Percentiles rank a stretch among this genome's conserved stretches.
Conservation (phyloP, 2,888 invertebrate genomes). For the Chymomyza amoena region DNA sequence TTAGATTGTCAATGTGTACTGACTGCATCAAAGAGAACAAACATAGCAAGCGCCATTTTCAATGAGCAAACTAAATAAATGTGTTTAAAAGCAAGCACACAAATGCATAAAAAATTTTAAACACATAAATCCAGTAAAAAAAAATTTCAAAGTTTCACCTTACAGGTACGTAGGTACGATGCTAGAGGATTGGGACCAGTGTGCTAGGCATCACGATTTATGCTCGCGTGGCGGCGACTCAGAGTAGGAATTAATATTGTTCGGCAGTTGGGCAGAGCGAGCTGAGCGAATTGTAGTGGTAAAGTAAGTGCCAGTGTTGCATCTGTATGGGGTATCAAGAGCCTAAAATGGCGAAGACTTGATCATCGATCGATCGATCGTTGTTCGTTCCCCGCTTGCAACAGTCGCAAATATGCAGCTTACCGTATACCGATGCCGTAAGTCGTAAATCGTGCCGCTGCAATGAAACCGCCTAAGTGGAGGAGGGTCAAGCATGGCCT, state of each 20-base stretch:
- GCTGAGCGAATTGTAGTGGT: background rate
- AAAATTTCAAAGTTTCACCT: background rate
- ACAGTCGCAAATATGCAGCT: slow-evolving; percentile 53
- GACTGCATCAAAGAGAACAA: slow-evolving; percentile 37
- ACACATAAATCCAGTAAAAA: background rate
- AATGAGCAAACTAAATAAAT: background rate
- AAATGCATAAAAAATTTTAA: background rate
- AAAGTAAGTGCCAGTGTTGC: slow-evolving; percentile 23
- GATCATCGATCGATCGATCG: slow-evolving; percentile 56
- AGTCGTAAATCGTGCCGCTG: slow-evolving; percentile 64
- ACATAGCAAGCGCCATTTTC: slow-evolving; percentile 12
- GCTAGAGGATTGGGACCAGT: slow-evolving; percentile 49
- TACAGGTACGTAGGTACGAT: background rate
- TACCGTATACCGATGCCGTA: slow-evolving; percentile 14
- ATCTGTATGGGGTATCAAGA: slow-evolving; percentile 56
- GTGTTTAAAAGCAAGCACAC: background rate
- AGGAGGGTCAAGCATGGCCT: slow-evolving; percentile 54
- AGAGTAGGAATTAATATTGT: slow-evolving; percentile 66
- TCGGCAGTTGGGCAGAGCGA: slow-evolving; percentile 55
- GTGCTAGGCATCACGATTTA: slow-evolving; percentile 53
- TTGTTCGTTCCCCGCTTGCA: slow-evolving; percentile 30
- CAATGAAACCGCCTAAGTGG: slow-evolving; percentile 65
- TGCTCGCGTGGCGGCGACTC: slow-evolving; percentile 38
- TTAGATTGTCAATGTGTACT: slow-evolving; percentile 11
- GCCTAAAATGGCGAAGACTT: slow-evolving; percentile 59